Evolutionary conservation across 2,888 invertebrate genomes (phyloP).

Genomic region (Petrophora chlorosata): DNA sequence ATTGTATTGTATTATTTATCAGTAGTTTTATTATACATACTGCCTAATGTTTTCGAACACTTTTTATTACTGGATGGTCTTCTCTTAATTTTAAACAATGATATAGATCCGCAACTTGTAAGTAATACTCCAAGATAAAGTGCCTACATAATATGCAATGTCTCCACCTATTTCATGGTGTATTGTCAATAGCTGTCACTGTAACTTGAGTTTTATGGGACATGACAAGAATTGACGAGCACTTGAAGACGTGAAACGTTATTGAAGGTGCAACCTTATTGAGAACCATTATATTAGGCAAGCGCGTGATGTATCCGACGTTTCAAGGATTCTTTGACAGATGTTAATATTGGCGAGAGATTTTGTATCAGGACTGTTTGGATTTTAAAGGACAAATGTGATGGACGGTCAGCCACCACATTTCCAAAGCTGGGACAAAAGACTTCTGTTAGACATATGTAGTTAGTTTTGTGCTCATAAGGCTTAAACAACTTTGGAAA

Average conservation of each 20-base stretch:
- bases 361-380: not conserved
- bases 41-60: too few relatives aligned
- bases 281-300: slow-evolving; percentile 8
- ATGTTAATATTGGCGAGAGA: not conserved
- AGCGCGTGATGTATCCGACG: slow-evolving; percentile 4
- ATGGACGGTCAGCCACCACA: too few relatives aligned
- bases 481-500: too few relatives aligned
- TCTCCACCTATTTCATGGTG: slow-evolving; percentile 5
- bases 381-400: too few relatives aligned
- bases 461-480: too few relatives aligned
- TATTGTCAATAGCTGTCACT: slow-evolving; percentile 13
- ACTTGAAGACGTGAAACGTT: slow-evolving; percentile 8
- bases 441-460: too few relatives aligned
- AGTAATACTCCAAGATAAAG: not conserved
- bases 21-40: too few relatives aligned
- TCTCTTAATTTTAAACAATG: too few relatives aligned
- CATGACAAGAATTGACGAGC: slow-evolving; percentile 17
- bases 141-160: not conserved
- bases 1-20: too few relatives aligned
- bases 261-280: slow-evolving; percentile 4
- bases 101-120: too few relatives aligned
- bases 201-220: slow-evolving; percentile 9
- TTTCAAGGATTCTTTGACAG: slow-evolving; percentile 1
- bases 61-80: too few relatives aligned
- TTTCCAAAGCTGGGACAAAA: too few relatives aligned